These are phyloP conservation scores for Esox lucius DNA, from an alignment of 2,797 vertebrate species.

Conservation along the genomic window DNA sequence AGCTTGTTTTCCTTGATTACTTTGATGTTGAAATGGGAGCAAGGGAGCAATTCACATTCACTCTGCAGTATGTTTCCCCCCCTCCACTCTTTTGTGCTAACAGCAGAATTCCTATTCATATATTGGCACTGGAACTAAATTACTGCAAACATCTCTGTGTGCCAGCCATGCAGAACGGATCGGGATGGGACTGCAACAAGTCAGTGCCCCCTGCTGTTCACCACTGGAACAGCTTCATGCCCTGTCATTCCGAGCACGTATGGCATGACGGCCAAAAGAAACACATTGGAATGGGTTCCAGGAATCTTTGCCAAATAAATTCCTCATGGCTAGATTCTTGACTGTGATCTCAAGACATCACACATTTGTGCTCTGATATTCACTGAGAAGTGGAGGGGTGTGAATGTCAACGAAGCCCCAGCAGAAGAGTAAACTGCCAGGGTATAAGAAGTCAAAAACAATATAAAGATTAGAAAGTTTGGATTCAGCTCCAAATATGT, in stretches of 20 bases:
- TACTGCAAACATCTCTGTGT: conserved; percentile 78
- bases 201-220: conserved; percentile 79
- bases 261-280: conserved; percentile 45
- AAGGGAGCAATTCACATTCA: conserved; percentile 79
- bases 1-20: conserved; percentile 85
- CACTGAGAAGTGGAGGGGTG: conserved; percentile 26
- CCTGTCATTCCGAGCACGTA: conserved; percentile 62
- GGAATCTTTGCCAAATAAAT: conserved; percentile 67
- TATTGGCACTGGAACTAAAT: conserved; percentile 81
- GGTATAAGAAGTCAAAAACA: conserved; percentile 9
- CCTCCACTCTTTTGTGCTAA: conserved; percentile 73
- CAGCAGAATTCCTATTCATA: conserved; percentile 81
- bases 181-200: conserved; percentile 67
- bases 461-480: conserved; percentile 10
- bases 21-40: conserved; percentile 82
- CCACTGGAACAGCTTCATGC: conserved; percentile 28
- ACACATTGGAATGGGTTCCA: conserved; percentile 63
- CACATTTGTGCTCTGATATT: conserved; percentile 33
- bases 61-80: conserved; percentile 63
- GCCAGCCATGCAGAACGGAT: conserved; percentile 74
- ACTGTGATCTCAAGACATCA: conserved; percentile 39
- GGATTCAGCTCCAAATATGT: conserved; percentile 21
- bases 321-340: conserved; percentile 59
- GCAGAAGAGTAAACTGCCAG: conserved; percentile 21
- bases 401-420: conserved; percentile 25